Conservation (phyloP, 2,797 vertebrate species). For the Strix occidentalis region DNA sequence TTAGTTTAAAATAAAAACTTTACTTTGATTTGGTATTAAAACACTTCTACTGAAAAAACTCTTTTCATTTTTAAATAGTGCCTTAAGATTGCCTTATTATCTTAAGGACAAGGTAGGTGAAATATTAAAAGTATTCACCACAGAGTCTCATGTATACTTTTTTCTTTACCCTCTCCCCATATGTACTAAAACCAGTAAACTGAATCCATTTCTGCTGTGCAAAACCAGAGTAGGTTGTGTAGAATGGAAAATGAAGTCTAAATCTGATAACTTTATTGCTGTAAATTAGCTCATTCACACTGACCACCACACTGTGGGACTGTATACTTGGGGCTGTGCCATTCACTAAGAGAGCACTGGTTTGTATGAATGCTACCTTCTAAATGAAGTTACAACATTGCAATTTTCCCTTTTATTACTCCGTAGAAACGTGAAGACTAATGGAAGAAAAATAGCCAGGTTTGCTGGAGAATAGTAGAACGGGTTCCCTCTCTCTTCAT, state of each 20-base stretch:
- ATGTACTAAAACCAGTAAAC: neutral
- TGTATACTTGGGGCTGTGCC: neutral
- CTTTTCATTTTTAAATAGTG: neutral
- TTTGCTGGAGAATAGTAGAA: neutral
- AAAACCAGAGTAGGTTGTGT: neutral
- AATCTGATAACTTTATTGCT: neutral
- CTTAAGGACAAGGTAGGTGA: neutral
- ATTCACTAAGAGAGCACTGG: neutral
- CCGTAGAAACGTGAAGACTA: neutral
- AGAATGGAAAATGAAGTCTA: neutral
- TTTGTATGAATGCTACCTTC: neutral
- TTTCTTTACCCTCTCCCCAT: neutral
- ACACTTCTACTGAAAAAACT: neutral
- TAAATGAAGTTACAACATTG: neutral
- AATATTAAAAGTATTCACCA: neutral
- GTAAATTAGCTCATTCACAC: neutral
- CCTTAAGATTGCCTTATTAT: neutral
- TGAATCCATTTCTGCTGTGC: neutral
- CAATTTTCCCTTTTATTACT: neutral
- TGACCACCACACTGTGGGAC: neutral
- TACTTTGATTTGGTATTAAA: neutral
- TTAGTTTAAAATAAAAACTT: neutral
- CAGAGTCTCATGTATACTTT: neutral
- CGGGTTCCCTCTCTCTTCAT: neutral
- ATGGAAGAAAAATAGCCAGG: neutral